Percentiles rank a stretch among this genome's conserved stretches.
Conservation (phyloP, 2,888 invertebrate species). For the Hydropsyche betteni region DNA sequence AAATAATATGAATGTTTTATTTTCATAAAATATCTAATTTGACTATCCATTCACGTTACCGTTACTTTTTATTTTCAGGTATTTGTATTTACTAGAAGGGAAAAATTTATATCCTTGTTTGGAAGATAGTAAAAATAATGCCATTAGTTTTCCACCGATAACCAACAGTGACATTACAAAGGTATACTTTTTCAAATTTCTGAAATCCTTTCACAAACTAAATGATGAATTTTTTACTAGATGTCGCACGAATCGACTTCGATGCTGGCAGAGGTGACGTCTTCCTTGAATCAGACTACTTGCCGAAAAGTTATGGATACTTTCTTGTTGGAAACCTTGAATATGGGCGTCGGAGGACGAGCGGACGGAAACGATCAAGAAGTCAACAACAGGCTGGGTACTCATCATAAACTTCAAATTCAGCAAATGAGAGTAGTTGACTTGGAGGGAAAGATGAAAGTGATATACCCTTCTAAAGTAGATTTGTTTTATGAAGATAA, state of each 20-base stretch:
- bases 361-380: conserved; percentile 54
- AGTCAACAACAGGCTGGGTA: conserved; percentile 25
- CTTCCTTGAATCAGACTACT: conserved; percentile 69
- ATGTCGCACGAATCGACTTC: conserved; percentile 72
- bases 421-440: conserved; percentile 79
- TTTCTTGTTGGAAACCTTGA: conserved; percentile 71
- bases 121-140: conserved; percentile 69
- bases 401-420: conserved; percentile 58
- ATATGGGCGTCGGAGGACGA: conserved; percentile 64
- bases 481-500: conserved; percentile 71
- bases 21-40: neutral
- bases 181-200: conserved; percentile 58
- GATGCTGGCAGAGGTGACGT: conserved; percentile 81
- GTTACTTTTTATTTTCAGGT: conserved; percentile 58
- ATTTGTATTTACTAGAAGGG: conserved; percentile 79
- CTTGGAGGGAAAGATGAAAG: conserved; percentile 74
- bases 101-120: conserved; percentile 79
- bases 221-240: conserved; percentile 57
- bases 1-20: no score
- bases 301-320: conserved; percentile 76
- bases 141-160: conserved; percentile 87
- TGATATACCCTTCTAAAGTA: conserved; percentile 81
- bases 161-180: conserved; percentile 85
- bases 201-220: neutral
- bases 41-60: neutral